A percentile compares a stretch with the other conserved stretches of the same genome.
These are phyloP conservation scores for Pantelozetes paolii DNA, from an alignment of 2,888 invertebrate species.

Conservation along the genomic window DNA sequence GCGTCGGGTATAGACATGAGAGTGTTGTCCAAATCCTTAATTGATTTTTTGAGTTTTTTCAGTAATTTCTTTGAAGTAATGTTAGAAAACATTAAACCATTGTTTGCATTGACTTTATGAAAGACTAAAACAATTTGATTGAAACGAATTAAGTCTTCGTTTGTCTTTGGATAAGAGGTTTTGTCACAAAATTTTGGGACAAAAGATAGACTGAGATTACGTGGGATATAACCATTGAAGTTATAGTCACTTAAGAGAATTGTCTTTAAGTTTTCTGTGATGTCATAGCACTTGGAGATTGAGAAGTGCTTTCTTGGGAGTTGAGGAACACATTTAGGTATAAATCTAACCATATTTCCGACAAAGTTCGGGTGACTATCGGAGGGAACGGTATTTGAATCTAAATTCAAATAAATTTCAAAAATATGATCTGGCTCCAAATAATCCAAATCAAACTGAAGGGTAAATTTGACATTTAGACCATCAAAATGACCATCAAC, in stretches of 20 bases:
- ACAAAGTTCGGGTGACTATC: conserved; percentile 9
- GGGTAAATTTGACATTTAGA: not conserved
- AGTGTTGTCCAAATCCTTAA: no score
- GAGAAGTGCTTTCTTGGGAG: not conserved
- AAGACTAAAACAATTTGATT: not conserved
- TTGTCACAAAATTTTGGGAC: conserved; percentile 6
- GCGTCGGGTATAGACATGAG: no score
- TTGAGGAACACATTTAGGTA: not conserved
- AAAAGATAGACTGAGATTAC: not conserved
- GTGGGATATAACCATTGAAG: not conserved
- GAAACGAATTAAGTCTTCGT: not conserved
- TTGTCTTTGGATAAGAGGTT: not conserved
- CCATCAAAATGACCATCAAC: not conserved
- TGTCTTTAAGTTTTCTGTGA: not conserved
- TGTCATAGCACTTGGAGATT: conserved; percentile 1
- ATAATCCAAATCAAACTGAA: not conserved
- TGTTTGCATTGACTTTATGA: not conserved
- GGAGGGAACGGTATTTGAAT: not conserved
- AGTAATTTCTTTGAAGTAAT: no score
- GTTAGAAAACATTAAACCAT: no score
- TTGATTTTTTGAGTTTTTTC: no score
- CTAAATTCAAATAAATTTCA: not conserved
- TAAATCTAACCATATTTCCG: conserved; percentile 1
- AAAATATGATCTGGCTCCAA: not conserved
- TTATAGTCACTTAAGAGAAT: not conserved